Evolutionary conservation across 2,797 vertebrate genomes (phyloP).

Genomic region (Tragelaphus eurycerus): DNA sequence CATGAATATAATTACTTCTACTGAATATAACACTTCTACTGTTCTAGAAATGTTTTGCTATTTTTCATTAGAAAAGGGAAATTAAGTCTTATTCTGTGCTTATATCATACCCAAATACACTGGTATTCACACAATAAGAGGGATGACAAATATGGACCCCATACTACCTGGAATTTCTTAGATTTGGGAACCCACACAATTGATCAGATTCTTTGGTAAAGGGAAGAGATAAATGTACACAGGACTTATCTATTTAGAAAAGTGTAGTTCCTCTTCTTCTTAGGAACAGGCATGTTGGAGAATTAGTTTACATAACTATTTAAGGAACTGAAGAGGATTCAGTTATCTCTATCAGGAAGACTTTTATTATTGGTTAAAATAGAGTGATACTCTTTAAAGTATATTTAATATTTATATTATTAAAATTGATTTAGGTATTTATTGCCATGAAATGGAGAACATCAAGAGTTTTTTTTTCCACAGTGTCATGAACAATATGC

Average conservation of each 20-base stretch:
- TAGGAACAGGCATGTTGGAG: background rate
- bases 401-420: background rate
- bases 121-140: background rate
- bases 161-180: background rate
- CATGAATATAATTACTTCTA: background rate
- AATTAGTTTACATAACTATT: background rate
- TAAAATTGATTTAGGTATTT: background rate
- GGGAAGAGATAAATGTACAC: background rate
- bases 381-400: background rate
- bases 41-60: background rate
- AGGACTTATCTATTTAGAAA: background rate
- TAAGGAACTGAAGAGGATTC: background rate
- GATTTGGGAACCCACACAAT: background rate
- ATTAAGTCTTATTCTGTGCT: background rate
- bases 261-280: background rate
- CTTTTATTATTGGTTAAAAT: background rate
- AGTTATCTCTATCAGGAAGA: background rate
- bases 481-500: background rate
- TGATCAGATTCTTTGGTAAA: background rate
- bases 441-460: background rate
- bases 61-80: background rate
- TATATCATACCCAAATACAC: background rate
- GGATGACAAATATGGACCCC: accelerated
- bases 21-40: background rate
- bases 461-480: background rate